Base-by-base conservation (phyloP, 2,888 invertebrate genomes). In the Pasiphila rectangulata region DNA sequence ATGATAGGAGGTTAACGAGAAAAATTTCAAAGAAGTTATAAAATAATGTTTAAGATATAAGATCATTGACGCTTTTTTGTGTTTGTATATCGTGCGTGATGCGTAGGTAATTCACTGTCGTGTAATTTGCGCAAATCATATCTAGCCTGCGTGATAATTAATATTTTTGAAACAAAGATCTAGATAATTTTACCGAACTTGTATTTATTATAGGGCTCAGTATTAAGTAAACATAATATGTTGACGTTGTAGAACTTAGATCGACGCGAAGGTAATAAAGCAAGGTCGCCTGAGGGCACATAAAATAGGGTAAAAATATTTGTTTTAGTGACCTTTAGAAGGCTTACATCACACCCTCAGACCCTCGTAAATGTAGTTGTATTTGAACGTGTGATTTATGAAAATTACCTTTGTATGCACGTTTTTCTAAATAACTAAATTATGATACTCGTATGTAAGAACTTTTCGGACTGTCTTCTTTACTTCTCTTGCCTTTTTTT, bases 251-350 rank as follows among this genome's bases (percentile, higher is more conserved):
- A 34, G 24, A 24, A 46, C 34, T 44, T 46, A 50, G 41, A 54
- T 54, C 23, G 49, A 50, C 44, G 35, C 38, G 17, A 24, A 38
- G 44, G 49, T 30, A 44, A 54, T 54, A 54, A 54, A 50, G 47
- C 38, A 44, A 23, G 49, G 43, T 34, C 15, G 40, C 49, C 46
- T 27, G n/a, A 32, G 24, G 25, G 53, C 46, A 29, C 35, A 44
- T 46, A 43, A 50, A 54, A 40, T 38, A 34, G 46, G 46, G 49
- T 24, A 35, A 49, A 42, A 46, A 44, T 48, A 52, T 46, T 44
- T 45, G 21, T 48, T 48, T 34, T 34, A 21, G 43, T 35, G 39
- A 39, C 43, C 27, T 38, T 48, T 46, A 29, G 12, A 29, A 29
- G 38, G 38, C 19, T 40, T 37, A 37, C 35, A 40, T 46, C 29